phyloP scores from a whole-genome alignment of 1,140 invertebrate genomes.

The Pemphigus obesinymphae region DNA sequence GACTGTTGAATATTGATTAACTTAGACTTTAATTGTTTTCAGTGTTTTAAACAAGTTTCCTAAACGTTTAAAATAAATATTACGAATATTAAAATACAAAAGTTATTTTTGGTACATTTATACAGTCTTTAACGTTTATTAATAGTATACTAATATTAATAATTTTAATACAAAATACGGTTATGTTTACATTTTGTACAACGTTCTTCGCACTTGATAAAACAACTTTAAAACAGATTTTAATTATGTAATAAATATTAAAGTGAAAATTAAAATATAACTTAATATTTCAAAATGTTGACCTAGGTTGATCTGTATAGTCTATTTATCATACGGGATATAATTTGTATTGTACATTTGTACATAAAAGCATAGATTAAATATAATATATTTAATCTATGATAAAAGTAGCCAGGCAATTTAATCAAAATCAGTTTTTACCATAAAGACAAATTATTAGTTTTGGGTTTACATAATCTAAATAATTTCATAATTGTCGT shows the following conservation, averaged over 20 bases:
- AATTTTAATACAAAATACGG: no score
- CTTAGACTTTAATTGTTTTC: no score
- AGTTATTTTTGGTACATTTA: not conserved
- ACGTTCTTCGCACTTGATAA: not conserved
- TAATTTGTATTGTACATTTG: not conserved
- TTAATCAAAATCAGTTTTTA: not conserved
- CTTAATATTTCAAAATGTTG: not conserved
- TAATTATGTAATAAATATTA: not conserved
- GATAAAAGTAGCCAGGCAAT: not conserved
- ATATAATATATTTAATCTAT: no score
- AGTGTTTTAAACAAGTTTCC: no score
- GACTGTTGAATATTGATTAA: no score
- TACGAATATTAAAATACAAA: not conserved
- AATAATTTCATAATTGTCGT: not conserved
- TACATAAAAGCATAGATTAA: no score
- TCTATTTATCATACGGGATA: not conserved
- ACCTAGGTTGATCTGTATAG: not conserved
- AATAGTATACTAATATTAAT: no score
- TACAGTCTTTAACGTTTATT: not conserved
- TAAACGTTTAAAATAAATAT: not conserved
- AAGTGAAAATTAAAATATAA: not conserved
- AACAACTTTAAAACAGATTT: not conserved
- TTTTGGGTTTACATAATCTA: not conserved
- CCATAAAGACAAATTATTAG: not conserved
- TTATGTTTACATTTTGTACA: no score